These are phyloP conservation scores for Leptinotarsa juncta DNA, from an alignment of 2,888 invertebrate species.

Conservation along the genomic window DNA sequence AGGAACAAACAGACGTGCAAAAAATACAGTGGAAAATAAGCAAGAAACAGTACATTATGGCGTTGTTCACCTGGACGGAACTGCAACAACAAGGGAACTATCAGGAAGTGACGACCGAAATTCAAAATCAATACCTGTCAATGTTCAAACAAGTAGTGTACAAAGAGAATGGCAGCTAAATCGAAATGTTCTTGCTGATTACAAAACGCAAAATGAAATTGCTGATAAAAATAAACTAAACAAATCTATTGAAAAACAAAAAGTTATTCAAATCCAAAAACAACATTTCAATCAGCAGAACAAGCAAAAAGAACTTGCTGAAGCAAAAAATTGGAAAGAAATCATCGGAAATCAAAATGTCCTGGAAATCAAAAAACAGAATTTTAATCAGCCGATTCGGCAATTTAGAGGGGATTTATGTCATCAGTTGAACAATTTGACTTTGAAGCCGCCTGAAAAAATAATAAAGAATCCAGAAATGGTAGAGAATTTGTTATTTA, in stretches of 20 bases:
- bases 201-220: too few species aligned
- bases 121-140: neutral
- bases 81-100: neutral
- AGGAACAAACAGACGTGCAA: neutral
- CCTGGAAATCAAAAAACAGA: neutral
- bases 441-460: neutral
- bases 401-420: neutral
- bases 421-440: neutral
- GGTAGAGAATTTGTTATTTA: neutral
- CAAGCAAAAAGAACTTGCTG: neutral
- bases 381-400: neutral
- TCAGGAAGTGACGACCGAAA: neutral
- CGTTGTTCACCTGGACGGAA: neutral
- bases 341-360: neutral
- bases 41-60: neutral
- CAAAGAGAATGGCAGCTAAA: too few species aligned
- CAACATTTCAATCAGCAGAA: neutral
- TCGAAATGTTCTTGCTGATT: too few species aligned
- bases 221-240: too few species aligned
- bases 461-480: slow-evolving; percentile 3
- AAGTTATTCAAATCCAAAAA: neutral
- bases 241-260: too few species aligned
- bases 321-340: neutral
- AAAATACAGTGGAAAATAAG: neutral
- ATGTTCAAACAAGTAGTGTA: neutral